phyloP scores from a whole-genome alignment of 2,113 vertebrate species.

The Thinocorus orbignyianus region DNA sequence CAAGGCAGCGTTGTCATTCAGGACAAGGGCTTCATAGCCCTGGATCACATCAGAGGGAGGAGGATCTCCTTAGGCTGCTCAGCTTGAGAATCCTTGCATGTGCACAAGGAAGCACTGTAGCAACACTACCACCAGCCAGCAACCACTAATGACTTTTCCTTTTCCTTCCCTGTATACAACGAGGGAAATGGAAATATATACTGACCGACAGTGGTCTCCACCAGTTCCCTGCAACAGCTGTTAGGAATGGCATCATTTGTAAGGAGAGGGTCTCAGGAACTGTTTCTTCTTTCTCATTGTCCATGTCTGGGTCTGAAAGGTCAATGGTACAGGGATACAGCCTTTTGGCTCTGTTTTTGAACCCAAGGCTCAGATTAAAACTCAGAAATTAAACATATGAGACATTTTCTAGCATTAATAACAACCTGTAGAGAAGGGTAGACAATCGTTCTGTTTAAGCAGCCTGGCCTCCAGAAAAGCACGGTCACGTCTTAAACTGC shows the following conservation, averaged over 20 bases:
- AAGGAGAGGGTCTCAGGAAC: not conserved
- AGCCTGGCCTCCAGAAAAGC: not conserved
- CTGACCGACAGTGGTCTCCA: not conserved
- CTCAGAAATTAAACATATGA: not conserved
- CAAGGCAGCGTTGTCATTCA: not conserved
- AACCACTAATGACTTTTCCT: not conserved
- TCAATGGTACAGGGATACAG: not conserved
- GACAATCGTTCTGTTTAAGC: not conserved
- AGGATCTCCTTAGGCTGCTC: not conserved
- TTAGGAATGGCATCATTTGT: not conserved
- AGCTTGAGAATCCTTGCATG: not conserved
- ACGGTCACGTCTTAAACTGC: not conserved
- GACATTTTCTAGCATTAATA: not conserved
- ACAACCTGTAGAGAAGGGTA: not conserved
- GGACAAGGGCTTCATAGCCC: not conserved
- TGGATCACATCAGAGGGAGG: not conserved
- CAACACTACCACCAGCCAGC: not conserved
- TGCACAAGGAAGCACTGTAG: not conserved
- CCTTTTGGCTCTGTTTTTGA: not conserved
- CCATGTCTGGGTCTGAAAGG: not conserved
- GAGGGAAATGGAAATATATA: not conserved
- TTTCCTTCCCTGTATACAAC: not conserved
- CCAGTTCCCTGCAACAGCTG: not conserved
- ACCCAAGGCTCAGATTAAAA: not conserved
- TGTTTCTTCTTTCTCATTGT: not conserved